Conservation (phyloP, 1,140 invertebrate species). For the Papilio machaon region DNA sequence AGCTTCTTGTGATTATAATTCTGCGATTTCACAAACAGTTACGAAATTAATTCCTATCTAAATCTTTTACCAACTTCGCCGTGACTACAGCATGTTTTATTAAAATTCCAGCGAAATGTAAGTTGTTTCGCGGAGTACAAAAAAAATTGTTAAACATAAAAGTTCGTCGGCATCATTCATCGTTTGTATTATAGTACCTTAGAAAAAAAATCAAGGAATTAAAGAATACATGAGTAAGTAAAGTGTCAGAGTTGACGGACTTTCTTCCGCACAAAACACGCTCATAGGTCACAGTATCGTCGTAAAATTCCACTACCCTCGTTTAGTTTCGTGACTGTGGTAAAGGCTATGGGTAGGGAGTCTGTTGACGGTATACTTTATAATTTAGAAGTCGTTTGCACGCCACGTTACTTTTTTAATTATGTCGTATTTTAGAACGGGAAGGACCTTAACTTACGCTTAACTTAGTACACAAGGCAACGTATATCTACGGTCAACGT, state of each 20-base stretch:
- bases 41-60: not conserved
- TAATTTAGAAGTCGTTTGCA: conserved; percentile 15
- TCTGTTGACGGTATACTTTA: not conserved
- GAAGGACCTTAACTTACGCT: too few relatives aligned
- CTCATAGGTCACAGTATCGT: not conserved
- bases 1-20: not conserved
- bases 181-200: not conserved
- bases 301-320: not conserved
- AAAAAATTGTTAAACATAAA: not conserved
- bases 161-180: not conserved
- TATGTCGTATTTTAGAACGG: not conserved
- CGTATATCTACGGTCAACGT: too few relatives aligned
- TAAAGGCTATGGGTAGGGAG: not conserved
- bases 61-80: not conserved
- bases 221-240: not conserved
- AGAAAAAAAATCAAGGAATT: not conserved
- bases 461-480: too few relatives aligned
- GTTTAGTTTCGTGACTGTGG: not conserved
- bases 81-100: not conserved
- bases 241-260: not conserved
- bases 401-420: not conserved
- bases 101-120: not conserved
- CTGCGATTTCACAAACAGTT: not conserved
- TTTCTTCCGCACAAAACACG: not conserved
- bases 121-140: not conserved